A percentile compares a stretch with the other conserved stretches of the same genome.
These are phyloP conservation scores for Geotrypetes seraphini DNA, from an alignment of 2,797 vertebrate genomes.

Conservation along the genomic window DNA sequence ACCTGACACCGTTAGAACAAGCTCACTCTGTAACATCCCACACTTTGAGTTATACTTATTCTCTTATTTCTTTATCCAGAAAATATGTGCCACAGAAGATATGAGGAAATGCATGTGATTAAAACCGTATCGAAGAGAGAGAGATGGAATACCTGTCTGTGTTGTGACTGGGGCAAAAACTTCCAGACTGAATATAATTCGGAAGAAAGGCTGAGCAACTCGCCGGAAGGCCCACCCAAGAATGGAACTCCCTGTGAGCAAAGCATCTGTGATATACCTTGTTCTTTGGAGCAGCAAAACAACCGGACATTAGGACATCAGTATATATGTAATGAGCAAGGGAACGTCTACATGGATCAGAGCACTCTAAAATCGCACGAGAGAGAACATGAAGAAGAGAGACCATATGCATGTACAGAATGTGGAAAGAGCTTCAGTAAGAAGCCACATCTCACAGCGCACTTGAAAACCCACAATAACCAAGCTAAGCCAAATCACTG, in stretches of 20 bases:
- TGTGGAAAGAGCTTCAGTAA: constrained; percentile 34
- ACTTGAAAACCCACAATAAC: too few relatives aligned
- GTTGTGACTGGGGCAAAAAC: too few relatives aligned
- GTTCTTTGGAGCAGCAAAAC: too few relatives aligned
- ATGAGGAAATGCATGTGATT: constrained; percentile 1
- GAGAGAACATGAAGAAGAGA: constrained; percentile 34
- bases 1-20: too few relatives aligned
- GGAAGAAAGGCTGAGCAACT: constrained; percentile 32
- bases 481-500: not conserved
- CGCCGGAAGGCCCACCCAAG: constrained; percentile 11
- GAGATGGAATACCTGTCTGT: too few relatives aligned
- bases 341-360: constrained; percentile 26
- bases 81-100: not conserved
- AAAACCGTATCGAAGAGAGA: too few relatives aligned
- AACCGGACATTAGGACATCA: too few relatives aligned
- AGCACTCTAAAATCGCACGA: constrained; percentile 13
- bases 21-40: too few relatives aligned
- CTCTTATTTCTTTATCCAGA: too few relatives aligned
- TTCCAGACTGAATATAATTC: too few relatives aligned
- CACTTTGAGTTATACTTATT: too few relatives aligned
- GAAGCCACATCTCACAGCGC: not conserved
- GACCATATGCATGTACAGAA: constrained; percentile 32
- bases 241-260: constrained; percentile 15
- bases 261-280: constrained; percentile 12
- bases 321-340: constrained; percentile 18